Evolutionary conservation across 2,888 invertebrate species (phyloP).

Genomic region (Dasysyrphus albostriatus): DNA sequence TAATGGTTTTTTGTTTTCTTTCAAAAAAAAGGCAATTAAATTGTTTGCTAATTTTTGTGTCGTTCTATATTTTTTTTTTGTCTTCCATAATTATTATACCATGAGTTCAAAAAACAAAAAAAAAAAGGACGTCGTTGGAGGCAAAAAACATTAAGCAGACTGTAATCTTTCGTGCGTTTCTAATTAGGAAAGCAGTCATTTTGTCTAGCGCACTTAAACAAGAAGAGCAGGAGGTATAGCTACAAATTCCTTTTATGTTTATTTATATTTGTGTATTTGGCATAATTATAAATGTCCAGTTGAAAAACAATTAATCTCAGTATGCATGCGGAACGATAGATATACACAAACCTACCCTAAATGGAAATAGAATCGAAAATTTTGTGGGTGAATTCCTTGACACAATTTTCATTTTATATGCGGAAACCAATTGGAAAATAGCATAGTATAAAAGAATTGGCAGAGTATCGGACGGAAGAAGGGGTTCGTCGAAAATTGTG

Average conservation of each 20-base stretch:
- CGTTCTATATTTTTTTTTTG: conserved; percentile 9
- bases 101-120: conserved; percentile 16
- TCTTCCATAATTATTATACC: conserved; percentile 33
- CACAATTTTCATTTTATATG: conserved; percentile 47
- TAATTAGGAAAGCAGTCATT: conserved; percentile 64
- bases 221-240: neutral
- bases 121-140: conserved; percentile 4
- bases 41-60: conserved; percentile 55
- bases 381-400: conserved; percentile 55
- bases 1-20: conserved; percentile 5
- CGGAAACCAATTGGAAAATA: neutral
- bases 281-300: conserved; percentile 69
- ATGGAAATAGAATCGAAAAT: conserved; percentile 47
- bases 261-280: conserved; percentile 46
- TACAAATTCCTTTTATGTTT: conserved; percentile 1
- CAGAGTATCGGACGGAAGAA: neutral
- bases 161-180: conserved; percentile 45
- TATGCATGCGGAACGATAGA: conserved; percentile 2
- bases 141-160: conserved; percentile 46
- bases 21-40: conserved; percentile 40
- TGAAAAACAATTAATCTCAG: conserved; percentile 62
- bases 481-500: conserved; percentile 5
- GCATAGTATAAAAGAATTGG: neutral
- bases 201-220: conserved; percentile 41
- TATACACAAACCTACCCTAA: neutral